Conservation (phyloP, 2,113 vertebrate species). For the Pelecanoides urinatrix region DNA sequence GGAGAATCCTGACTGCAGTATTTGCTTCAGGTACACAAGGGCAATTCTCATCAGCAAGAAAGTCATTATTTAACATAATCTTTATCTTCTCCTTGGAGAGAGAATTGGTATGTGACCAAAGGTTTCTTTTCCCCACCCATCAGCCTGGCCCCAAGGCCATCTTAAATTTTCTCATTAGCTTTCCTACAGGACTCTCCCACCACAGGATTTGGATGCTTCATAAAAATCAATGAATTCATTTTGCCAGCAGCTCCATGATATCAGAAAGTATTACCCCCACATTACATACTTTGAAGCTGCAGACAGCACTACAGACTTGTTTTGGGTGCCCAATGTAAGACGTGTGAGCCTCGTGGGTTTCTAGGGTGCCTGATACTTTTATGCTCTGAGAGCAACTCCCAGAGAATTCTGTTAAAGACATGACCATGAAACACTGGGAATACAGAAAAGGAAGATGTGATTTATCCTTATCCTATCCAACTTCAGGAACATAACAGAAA, state of each 20-base stretch:
- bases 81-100: slow-evolving; percentile 5
- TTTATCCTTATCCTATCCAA: not conserved
- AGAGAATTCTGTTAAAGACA: not conserved
- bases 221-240: slow-evolving; percentile 12
- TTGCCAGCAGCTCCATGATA: not conserved
- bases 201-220: not conserved
- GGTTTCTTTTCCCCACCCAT: not conserved
- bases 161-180: not conserved
- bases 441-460: not conserved
- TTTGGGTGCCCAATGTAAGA: not conserved
- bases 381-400: not conserved
- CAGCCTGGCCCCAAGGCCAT: not conserved
- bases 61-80: slow-evolving; percentile 4
- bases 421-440: not conserved
- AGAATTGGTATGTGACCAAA: not conserved
- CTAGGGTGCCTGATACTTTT: not conserved
- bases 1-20: not conserved
- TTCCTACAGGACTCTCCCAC: not conserved
- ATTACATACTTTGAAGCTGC: not conserved
- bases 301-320: not conserved
- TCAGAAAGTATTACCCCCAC: not conserved
- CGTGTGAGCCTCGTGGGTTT: not conserved
- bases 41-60: not conserved
- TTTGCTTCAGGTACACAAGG: slow-evolving; percentile 20
- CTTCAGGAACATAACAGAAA: not conserved